Percentiles rank a stretch among this genome's conserved stretches.
Evolutionary conservation across 2,888 invertebrate species (phyloP).

Genomic region (Petrolisthes cinctipes): DNA sequence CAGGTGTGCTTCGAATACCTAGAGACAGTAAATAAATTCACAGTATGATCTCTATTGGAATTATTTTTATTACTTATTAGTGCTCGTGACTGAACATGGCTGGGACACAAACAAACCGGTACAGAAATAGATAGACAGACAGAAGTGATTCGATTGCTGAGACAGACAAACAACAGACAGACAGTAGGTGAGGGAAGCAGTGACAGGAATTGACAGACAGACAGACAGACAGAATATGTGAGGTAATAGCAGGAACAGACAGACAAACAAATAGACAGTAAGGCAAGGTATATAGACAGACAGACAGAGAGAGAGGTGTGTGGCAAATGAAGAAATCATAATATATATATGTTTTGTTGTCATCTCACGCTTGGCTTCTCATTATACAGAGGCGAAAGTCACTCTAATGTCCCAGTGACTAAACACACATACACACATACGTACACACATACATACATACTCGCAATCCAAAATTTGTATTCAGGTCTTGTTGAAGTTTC

Average conservation of each 20-base stretch:
- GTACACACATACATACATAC: slow-evolving; percentile 18
- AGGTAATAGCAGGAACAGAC: neutral
- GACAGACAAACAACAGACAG: no score
- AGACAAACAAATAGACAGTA: neutral
- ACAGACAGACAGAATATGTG: neutral
- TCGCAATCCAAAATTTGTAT: neutral
- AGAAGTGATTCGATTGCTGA: no score
- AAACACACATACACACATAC: slow-evolving; percentile 1
- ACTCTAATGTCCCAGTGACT: neutral
- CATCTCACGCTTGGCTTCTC: no score
- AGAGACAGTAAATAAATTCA: no score
- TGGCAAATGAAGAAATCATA: neutral
- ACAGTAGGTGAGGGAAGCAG: neutral
- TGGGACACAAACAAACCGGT: no score
- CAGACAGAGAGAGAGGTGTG: neutral
- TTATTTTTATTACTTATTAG: no score
- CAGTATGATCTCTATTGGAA: no score
- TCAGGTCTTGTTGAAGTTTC: neutral
- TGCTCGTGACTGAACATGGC: no score
- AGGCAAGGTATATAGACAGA: neutral
- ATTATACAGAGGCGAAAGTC: no score
- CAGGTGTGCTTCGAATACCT: no score
- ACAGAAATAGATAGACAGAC: no score
- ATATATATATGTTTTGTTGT: no score
- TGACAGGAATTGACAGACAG: neutral